Percentiles rank a stretch among this genome's conserved stretches.
Evolutionary conservation across 30 jellyfish, hydroid and myxozoan species (phyloP).

Genomic region (Turritopsis dohrnii): DNA sequence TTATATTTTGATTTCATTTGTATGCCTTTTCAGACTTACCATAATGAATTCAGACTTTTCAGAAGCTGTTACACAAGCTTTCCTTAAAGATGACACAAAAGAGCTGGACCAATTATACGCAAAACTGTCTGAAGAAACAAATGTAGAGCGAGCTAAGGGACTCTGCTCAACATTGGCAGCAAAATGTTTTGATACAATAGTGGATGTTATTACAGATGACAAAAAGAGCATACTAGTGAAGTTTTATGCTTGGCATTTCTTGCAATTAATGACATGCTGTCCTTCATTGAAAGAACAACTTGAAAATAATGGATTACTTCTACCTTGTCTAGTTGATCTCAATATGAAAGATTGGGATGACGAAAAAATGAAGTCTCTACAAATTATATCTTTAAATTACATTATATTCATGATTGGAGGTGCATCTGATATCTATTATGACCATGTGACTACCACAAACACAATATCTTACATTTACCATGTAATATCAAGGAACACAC

Average conservation of each 20-base stretch:
- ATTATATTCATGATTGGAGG: constrained; percentile 21
- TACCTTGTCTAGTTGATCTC: constrained; percentile 4
- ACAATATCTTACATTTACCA: neutral
- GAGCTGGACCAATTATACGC: neutral
- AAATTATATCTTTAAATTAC: neutral
- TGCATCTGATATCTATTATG: neutral
- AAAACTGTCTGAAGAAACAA: neutral
- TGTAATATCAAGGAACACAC: neutral
- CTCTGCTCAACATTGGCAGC: neutral
- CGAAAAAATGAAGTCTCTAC: neutral
- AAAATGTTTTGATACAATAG: neutral
- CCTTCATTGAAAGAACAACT: neutral
- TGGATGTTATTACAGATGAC: neutral
- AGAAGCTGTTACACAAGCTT: neutral
- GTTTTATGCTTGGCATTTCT: constrained; percentile 19
- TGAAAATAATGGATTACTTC: neutral
- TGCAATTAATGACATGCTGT: constrained; percentile 23
- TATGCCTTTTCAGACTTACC: neutral
- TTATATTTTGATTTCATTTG: neutral
- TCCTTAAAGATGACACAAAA: neutral
- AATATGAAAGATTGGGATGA: constrained; percentile 1
- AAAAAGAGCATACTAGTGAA: no score
- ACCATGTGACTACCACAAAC: constrained; percentile 13
- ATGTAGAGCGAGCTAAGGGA: neutral
- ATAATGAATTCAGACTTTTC: constrained; percentile 8